A percentile compares a stretch with the other conserved stretches of the same genome.
Conservation (phyloP, 2,797 vertebrate genomes). For the Pseudochromis fuscus region DNA sequence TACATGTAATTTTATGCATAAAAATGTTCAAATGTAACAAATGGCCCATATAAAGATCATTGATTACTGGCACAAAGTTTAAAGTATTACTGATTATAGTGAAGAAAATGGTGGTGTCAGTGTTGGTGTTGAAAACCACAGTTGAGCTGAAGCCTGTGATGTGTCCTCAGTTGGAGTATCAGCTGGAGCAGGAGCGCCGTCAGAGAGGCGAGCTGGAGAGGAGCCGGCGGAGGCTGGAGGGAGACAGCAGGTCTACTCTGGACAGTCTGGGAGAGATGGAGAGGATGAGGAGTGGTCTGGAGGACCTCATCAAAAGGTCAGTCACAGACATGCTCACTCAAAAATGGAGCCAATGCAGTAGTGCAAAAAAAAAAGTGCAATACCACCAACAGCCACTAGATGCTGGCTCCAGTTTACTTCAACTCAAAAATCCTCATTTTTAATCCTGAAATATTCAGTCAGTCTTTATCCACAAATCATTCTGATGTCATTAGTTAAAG, state of each 20-base stretch:
- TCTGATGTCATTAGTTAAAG: no score
- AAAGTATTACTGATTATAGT: conserved; percentile 1
- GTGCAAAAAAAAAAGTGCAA: no score
- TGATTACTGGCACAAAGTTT: conserved; percentile 25
- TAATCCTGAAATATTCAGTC: no score
- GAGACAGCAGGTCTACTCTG: conserved; percentile 77
- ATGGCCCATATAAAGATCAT: conserved; percentile 26
- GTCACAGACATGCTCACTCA: background rate
- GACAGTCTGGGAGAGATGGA: conserved; percentile 81
- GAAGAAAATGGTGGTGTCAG: background rate
- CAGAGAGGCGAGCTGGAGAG: conserved; percentile 81
- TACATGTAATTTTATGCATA: conserved; percentile 43
- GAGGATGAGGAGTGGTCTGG: conserved; percentile 81
- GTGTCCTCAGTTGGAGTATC: conserved; percentile 77
- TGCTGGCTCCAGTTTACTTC: no score
- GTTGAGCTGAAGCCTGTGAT: background rate
- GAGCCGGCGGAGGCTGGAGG: conserved; percentile 79
- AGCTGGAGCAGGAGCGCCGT: conserved; percentile 79
- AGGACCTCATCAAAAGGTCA: conserved; percentile 85
- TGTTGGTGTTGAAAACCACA: conserved; percentile 1
- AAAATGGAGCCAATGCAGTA: no score
- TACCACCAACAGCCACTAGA: background rate
- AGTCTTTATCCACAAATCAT: no score
- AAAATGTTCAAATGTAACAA: conserved; percentile 40
- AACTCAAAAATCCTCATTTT: no score